Base-by-base conservation (phyloP, 2,888 invertebrate genomes). In the Eupithecia pulchellata region DNA sequence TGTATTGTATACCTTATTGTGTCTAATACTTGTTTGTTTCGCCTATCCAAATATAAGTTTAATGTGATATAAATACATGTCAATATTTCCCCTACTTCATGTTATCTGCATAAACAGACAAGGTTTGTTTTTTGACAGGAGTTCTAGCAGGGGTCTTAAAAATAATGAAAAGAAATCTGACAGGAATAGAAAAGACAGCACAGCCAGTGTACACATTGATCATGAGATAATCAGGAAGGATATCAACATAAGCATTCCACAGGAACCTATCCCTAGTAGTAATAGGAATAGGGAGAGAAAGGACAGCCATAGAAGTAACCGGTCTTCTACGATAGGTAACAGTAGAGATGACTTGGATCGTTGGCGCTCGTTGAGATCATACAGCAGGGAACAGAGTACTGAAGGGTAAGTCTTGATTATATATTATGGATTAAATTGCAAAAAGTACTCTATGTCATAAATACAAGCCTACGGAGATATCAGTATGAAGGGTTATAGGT, bases 321-420 rank as follows among this genome's bases (percentile, higher is more conserved):
- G 91, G 1, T 94, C 94, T 4, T 93, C 93, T 47, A 94, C 89
- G 4, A 89, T 93, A 72, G 94, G 93, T 1, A 93, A 92, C 72
- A 93, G 93, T 71, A 86, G 94, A 73, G 94, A 94, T 78, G 93
- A 94, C 77, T 84, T 94, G 71, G 94, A 94, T 72, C 86, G 91
- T 64, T 94, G 94, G 94, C 87, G 94, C 61, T 94, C 94, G 1
- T 80, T 93, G 72, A 84, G 94, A 52, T 94, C 93, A 27, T 94
- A 90, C 67, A 95, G 94, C 82, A 87, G 94, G 75, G 94, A 95
- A 80, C 94, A 93, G 64, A 95, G 94, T 74, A 86, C 89, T 68
- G 95, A 95, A 85, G 91, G 95, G 94, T 94, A 82, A 75, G 80
- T 52, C 13, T 47, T 11, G 9, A 47, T 4, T 25, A 11, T 52